Percentiles rank a stretch among this genome's conserved stretches.
Conservation (phyloP, 2,797 vertebrate species). For the Betta splendens region DNA sequence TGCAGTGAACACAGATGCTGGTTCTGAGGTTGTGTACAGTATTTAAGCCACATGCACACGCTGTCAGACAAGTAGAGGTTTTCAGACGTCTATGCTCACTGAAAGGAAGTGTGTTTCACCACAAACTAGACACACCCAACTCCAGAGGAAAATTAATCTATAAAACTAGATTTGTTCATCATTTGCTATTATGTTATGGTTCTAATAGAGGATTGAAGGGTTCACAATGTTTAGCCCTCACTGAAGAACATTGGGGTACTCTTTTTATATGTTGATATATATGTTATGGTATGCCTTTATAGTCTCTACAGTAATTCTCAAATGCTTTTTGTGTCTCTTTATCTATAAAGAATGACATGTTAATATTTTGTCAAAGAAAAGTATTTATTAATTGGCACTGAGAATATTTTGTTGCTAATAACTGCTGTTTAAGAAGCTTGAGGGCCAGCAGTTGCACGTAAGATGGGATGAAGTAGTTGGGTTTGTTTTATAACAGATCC, state of each 20-base stretch:
- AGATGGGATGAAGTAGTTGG: not conserved
- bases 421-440: constrained; percentile 13
- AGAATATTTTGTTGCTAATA: constrained; percentile 22
- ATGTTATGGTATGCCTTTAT: no score
- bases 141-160: constrained; percentile 18
- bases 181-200: not conserved
- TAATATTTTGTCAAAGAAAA: no score
- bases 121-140: constrained; percentile 49
- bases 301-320: no score
- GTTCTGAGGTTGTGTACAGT: constrained; percentile 13
- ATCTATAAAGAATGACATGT: no score
- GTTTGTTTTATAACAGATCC: constrained; percentile 11
- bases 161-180: constrained; percentile 22
- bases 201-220: not conserved
- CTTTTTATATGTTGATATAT: no score
- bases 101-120: constrained; percentile 42
- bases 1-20: constrained; percentile 14
- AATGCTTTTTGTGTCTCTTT: no score
- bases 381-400: no score
- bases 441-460: not conserved
- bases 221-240: not conserved
- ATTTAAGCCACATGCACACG: constrained; percentile 12
- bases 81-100: constrained; percentile 28
- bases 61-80: constrained; percentile 14
- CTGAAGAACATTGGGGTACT: no score